These are phyloP conservation scores for Halichoeres trimaculatus DNA, from an alignment of 2,113 vertebrate genomes.

Conservation along the genomic window DNA sequence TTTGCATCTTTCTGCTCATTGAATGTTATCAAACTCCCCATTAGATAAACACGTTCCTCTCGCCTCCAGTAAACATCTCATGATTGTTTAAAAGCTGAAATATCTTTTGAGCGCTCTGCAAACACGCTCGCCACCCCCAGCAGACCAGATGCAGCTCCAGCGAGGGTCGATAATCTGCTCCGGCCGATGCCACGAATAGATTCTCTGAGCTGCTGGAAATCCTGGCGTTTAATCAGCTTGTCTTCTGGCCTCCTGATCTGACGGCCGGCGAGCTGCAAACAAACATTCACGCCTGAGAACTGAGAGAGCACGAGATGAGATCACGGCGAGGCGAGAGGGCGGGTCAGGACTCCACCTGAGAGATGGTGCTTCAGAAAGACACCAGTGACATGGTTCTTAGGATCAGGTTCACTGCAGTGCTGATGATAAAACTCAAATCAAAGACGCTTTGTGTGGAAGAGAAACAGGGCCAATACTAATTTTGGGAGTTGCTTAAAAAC, in stretches of 20 bases:
- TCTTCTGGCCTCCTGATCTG: conserved; percentile 49
- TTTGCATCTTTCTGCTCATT: no score
- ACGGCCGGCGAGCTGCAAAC: conserved; percentile 13
- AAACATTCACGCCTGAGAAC: not conserved
- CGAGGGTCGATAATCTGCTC: conserved; percentile 61
- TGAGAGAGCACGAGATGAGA: not conserved
- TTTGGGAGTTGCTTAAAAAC: no score
- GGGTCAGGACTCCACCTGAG: not conserved
- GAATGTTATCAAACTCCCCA: not conserved
- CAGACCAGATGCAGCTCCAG: conserved; percentile 2
- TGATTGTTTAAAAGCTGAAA: conserved; percentile 19
- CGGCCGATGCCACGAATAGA: conserved; percentile 67
- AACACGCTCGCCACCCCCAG: not conserved
- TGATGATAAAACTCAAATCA: not conserved
- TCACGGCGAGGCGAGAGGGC: not conserved
- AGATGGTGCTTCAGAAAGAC: not conserved
- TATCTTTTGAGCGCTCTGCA: not conserved
- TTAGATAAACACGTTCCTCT: not conserved
- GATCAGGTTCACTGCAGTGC: no score
- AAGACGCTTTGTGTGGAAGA: no score
- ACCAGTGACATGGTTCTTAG: no score
- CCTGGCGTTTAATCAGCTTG: conserved; percentile 71
- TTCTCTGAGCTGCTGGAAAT: conserved; percentile 69
- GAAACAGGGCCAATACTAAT: no score
- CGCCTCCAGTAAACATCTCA: conserved; percentile 1